These are phyloP conservation scores for Synergus japonicus DNA, from an alignment of 2,888 invertebrate species.

Conservation along the genomic window DNA sequence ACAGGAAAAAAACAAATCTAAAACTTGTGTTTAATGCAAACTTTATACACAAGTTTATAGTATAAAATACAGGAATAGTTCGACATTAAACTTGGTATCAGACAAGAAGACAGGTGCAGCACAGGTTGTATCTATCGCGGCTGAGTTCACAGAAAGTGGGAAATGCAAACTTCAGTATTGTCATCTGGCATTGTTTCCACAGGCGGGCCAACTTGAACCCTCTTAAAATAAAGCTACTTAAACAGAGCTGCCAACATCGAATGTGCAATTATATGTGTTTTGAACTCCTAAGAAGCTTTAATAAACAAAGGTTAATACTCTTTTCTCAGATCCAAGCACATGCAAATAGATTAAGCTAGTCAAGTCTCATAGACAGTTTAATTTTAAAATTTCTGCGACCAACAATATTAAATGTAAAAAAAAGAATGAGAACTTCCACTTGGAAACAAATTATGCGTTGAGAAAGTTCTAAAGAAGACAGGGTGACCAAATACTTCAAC, in stretches of 20 bases:
- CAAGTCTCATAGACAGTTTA: too few species aligned
- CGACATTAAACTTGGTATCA: conserved; percentile 6
- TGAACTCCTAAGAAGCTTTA: conserved; percentile 17
- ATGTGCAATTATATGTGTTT: conserved; percentile 1
- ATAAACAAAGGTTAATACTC: neutral
- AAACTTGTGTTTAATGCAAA: too few species aligned
- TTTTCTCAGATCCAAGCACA: conserved; percentile 8
- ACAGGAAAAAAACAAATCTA: neutral
- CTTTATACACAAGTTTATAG: neutral
- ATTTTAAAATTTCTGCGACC: too few species aligned
- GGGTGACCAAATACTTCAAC: conserved; percentile 15
- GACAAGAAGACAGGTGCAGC: neutral
- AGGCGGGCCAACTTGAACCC: conserved; percentile 1
- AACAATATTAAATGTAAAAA: too few species aligned
- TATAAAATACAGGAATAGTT: neutral
- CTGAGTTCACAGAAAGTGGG: conserved; percentile 25
- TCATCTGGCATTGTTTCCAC: conserved; percentile 30
- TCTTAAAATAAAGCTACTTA: conserved; percentile 6
- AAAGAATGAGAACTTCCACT: neutral
- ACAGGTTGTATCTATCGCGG: neutral
- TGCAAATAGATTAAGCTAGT: neutral
- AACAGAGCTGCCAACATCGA: conserved; percentile 21
- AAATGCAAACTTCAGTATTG: conserved; percentile 29
- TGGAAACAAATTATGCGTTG: conserved; percentile 11
- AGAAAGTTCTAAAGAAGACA: conserved; percentile 14